Base-by-base conservation (phyloP, 30 jellyfish, hydroid and myxozoan genomes). In the Pseudorhiza aurosa region DNA sequence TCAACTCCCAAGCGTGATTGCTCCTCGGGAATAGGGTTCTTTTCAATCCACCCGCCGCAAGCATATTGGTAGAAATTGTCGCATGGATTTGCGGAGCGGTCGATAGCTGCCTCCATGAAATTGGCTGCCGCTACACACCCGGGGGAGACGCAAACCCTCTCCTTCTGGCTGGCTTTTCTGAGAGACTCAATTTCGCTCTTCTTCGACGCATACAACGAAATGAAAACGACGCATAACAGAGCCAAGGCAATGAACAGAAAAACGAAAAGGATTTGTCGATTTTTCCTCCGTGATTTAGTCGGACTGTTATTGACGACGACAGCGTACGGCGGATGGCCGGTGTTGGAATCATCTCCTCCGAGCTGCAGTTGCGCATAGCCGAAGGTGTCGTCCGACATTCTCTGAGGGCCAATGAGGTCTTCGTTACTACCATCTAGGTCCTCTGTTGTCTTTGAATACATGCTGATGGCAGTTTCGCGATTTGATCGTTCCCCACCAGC, bases 11-110 rank as follows among this genome's bases (percentile, higher is more conserved):
- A 90, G 12, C 94, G 71, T 0, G 97, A 56, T 35, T 53, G 47
- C 36, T 94, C 60, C 30, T 90, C 97, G 9, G 97, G 97, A 22
- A 90, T 83, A 8, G 97, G 97, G 33, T 85, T 70, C 47, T 68
- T 82, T 55, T 78, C 71, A 12, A 90, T 64, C 97, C 97, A 90
- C 17, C 94, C 94, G 24, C 97, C 97, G 49, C 97, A 90, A 0
- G 97, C 88, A 56, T 68, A 90, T 43, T 75, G 88, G 27, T 90
- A 90, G 37, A 90, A 90, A 55, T 82, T 63, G 14, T 82, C 72
- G 56, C 97, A 90, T 5, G 97, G 97, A 18, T 58, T 49, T 24
- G 73, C 89, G 2, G 84, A 11, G 1, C 27, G 25, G 73, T 90
- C 96, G 94, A 90, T 90, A 1, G 93, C 88, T 49, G 75, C 56